Base-by-base conservation (phyloP, 2,888 invertebrate species). In the Pandemis cinnamomeana region DNA sequence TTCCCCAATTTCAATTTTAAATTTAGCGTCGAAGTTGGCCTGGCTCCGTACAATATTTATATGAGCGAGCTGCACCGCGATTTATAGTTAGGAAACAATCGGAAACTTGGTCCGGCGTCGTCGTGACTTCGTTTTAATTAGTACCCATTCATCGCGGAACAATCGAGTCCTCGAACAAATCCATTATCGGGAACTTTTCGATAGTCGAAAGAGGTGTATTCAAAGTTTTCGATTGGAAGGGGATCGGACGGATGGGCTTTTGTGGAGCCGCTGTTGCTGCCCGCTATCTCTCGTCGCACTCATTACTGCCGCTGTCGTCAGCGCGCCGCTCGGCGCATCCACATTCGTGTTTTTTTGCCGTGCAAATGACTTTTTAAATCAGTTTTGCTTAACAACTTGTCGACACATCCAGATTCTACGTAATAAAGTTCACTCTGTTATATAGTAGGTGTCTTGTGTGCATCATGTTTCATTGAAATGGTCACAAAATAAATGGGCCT, bases 81-180 rank as follows among this genome's bases (percentile, higher is more conserved):
- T 92, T 93, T 92, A 91, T 91, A 91, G 92, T 91, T 89, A 78
- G 86, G 87, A 87, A 91, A 93, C 91, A 92, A 92, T 92, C 89
- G 89, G 83, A 84, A 92, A 92, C 88, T 93, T 91, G 87, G 91
- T 90, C 92, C 89, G 83, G 86, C 90, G 82, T 86, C 90, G 91
- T 86, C 90, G 89, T 91, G 92, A 93, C 93, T 93, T 92, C 91
- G 89, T 94, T 94, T 94, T 94, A 94, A 94, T 94, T 94, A 94
- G 93, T 91, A 88, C 91, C 93, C 93, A 94, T 94, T 94, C 93
- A 94, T 93, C 89, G 91, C 85, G 82, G 92, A 92, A 93, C 94
- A 93, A 93, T 94, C 86, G 92, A 89, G 89, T 91, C 87, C 89
- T 90, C 89, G 88, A 90, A 92, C 92, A 89, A 92, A 93, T 93